Conservation (phyloP, 2,888 invertebrate species). For the Lepidochitona cinerea region DNA sequence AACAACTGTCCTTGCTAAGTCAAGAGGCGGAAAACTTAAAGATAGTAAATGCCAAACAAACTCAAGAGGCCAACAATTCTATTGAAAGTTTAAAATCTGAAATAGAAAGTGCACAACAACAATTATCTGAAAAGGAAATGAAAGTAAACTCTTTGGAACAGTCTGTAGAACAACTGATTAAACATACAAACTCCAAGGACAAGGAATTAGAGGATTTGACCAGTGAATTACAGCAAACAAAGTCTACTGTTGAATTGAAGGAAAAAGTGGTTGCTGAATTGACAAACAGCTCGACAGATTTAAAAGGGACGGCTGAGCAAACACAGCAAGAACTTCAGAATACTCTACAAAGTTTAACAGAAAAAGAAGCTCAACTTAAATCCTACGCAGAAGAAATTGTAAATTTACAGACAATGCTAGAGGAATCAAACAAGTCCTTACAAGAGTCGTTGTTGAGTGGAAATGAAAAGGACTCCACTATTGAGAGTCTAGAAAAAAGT, state of each 20-base stretch:
- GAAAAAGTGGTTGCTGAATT: constrained; percentile 31
- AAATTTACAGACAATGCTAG: neutral
- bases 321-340: constrained; percentile 22
- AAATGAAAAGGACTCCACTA: neutral
- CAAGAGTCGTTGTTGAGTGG: neutral
- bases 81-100: neutral
- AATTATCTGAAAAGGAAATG: neutral
- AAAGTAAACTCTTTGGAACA: neutral
- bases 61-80: neutral
- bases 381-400: constrained; percentile 6
- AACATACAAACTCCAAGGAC: neutral
- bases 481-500: neutral
- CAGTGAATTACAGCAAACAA: constrained; percentile 8
- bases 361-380: constrained; percentile 25
- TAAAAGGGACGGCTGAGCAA: constrained; percentile 11
- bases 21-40: neutral
- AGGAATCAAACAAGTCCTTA: neutral
- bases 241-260: constrained; percentile 27
- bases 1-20: neutral
- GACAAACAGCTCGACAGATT: constrained; percentile 14
- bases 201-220: neutral
- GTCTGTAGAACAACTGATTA: neutral
- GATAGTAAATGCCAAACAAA: neutral
- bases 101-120: neutral
- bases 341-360: constrained; percentile 21